Evolutionary conservation across 1,140 invertebrate species (phyloP).

Genomic region (Drosophila parvula): DNA sequence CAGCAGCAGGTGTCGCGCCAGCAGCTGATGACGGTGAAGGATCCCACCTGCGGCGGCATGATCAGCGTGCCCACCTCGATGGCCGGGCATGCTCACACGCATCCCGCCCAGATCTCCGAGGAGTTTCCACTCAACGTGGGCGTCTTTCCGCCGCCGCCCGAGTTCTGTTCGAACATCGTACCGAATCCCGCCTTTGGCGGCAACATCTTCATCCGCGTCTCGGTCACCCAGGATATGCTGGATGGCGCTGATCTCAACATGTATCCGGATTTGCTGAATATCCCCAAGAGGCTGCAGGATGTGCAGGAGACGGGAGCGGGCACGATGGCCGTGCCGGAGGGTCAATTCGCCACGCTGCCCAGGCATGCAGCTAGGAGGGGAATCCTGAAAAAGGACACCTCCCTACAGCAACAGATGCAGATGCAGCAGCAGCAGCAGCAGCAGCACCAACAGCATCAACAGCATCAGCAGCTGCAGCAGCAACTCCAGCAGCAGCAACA

Average conservation of each 20-base stretch:
- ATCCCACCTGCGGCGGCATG: constrained; percentile 76
- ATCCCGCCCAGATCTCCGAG: constrained; percentile 67
- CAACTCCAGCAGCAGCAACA: constrained; percentile 30
- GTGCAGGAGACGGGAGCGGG: constrained; percentile 66
- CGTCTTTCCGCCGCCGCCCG: constrained; percentile 87
- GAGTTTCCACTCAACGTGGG: constrained; percentile 84
- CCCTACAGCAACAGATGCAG: constrained; percentile 59
- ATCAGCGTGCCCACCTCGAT: constrained; percentile 81
- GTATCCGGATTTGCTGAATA: constrained; percentile 91
- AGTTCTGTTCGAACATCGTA: constrained; percentile 87
- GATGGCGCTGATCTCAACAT: constrained; percentile 86
- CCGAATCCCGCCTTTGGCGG: constrained; percentile 86
- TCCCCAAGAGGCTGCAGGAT: constrained; percentile 86
- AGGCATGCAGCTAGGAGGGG: constrained; percentile 83
- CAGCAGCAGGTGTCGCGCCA: constrained; percentile 58
- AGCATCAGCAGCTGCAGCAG: constrained; percentile 36
- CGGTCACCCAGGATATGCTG: constrained; percentile 88
- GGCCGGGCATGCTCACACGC: constrained; percentile 62
- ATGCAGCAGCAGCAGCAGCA: constrained; percentile 41
- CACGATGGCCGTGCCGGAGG: constrained; percentile 47
- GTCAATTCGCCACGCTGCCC: constrained; percentile 87
- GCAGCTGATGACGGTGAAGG: constrained; percentile 76
- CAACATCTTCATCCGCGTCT: constrained; percentile 91
- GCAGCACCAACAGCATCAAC: constrained; percentile 30
- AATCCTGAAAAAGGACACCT: constrained; percentile 79